Percentiles rank a stretch among this genome's conserved stretches.
These are phyloP conservation scores for Paramormyrops kingsleyae DNA, from an alignment of 2,113 vertebrate genomes.

Conservation along the genomic window DNA sequence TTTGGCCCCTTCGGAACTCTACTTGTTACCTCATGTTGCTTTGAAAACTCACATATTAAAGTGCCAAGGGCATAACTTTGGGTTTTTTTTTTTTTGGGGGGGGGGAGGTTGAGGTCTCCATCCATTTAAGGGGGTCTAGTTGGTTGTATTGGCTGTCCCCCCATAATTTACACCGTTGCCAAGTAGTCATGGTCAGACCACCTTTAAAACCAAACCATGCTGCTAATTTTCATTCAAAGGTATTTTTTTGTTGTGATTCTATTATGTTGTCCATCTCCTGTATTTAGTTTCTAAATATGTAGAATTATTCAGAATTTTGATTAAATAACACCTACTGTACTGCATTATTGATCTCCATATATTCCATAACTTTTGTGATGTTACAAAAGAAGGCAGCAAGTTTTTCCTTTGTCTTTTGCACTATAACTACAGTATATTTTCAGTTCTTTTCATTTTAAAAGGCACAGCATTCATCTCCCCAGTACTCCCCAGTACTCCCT, in stretches of 20 bases:
- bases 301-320: neutral
- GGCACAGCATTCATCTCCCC: neutral
- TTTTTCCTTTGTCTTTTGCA: neutral
- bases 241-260: neutral
- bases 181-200: neutral
- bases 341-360: neutral
- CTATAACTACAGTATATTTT: neutral
- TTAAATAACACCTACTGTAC: neutral
- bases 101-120: neutral
- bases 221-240: neutral
- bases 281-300: neutral
- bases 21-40: neutral
- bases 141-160: too few species aligned
- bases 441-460: neutral
- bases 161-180: too few species aligned
- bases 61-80: neutral
- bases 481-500: too few species aligned
- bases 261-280: neutral
- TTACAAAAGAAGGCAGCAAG: neutral
- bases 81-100: neutral
- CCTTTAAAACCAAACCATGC: neutral
- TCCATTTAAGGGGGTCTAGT: neutral
- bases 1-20: neutral
- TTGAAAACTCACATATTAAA: neutral
- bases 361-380: neutral